phyloP scores from a whole-genome alignment of 1,140 invertebrate species.

The Chrysoperla carnea region DNA sequence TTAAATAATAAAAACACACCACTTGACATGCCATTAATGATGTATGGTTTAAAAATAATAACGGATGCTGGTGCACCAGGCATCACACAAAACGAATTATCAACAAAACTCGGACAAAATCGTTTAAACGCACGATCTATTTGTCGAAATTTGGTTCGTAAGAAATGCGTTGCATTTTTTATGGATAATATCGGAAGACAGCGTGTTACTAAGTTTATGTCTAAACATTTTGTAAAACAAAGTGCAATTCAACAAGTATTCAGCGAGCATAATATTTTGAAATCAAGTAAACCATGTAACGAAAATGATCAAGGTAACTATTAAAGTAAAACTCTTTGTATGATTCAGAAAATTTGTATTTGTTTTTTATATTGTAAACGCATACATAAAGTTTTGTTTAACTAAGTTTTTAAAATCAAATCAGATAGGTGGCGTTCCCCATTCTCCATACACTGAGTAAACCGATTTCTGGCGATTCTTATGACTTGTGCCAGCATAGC shows the following conservation, averaged over 20 bases:
- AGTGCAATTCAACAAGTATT: neutral
- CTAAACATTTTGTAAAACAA: constrained; percentile 8
- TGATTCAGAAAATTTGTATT: too few relatives aligned
- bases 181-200: constrained; percentile 36
- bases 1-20: neutral
- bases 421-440: too few relatives aligned
- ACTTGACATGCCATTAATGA: constrained; percentile 20
- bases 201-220: constrained; percentile 25
- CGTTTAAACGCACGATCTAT: constrained; percentile 31
- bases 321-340: too few relatives aligned
- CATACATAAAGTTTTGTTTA: too few relatives aligned
- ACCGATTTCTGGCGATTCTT: too few relatives aligned
- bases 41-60: constrained; percentile 27
- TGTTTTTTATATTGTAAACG: too few relatives aligned
- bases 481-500: too few relatives aligned
- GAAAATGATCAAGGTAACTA: too few relatives aligned
- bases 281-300: too few relatives aligned
- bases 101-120: constrained; percentile 25
- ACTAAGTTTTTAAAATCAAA: too few relatives aligned
- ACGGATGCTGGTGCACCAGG: constrained; percentile 26
- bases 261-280: too few relatives aligned
- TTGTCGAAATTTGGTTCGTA: constrained; percentile 26
- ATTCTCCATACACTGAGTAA: too few relatives aligned
- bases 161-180: constrained; percentile 24
- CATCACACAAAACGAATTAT: constrained; percentile 25